Conservation (phyloP, 2,113 vertebrate species). For the Halcyon senegalensis region DNA sequence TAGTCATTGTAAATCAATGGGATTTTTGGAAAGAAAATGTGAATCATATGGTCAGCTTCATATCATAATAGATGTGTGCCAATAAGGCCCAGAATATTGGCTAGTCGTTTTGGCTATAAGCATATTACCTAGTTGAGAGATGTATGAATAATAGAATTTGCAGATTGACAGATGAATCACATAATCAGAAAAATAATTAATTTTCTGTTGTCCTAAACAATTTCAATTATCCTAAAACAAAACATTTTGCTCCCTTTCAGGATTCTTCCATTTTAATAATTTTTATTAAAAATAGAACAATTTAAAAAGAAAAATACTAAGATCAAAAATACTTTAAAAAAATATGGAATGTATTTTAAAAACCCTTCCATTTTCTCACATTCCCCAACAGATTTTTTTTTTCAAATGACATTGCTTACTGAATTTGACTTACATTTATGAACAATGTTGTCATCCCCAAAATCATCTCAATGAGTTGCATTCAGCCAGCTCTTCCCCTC, state of each 20-base stretch:
- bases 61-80: neutral
- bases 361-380: neutral
- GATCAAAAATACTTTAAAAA: neutral
- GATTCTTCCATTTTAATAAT: neutral
- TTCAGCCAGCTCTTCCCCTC: conserved; percentile 37
- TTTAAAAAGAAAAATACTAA: neutral
- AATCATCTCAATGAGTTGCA: neutral
- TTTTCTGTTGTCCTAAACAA: neutral
- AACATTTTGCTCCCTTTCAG: neutral
- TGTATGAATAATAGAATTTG: neutral
- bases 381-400: neutral
- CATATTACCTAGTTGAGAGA: neutral
- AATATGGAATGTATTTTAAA: neutral
- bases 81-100: neutral
- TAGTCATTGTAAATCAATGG: neutral
- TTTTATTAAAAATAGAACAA: neutral
- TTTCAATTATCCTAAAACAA: neutral
- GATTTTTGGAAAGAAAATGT: neutral
- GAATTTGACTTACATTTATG: neutral
- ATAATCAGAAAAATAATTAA: neutral
- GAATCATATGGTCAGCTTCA: neutral
- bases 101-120: neutral
- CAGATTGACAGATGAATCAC: neutral
- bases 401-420: neutral
- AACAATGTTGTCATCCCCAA: neutral